Evolutionary conservation across 1,140 invertebrate genomes (phyloP), one percentile per base, ranked within the genome.

Genomic region (Linepithema humile): DNA sequence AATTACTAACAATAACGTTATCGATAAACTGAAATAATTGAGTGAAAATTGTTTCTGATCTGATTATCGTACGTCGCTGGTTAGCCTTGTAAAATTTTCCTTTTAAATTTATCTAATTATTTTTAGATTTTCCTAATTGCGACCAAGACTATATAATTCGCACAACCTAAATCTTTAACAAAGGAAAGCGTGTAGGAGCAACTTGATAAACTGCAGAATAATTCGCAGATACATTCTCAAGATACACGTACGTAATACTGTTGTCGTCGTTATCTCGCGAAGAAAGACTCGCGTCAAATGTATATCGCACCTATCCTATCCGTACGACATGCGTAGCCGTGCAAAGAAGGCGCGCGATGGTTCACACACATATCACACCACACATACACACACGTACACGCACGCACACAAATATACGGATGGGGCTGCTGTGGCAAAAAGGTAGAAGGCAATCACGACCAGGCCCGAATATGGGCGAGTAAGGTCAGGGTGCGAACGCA

Each of bases 401-500:
- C 69, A 78, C 87, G 70, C 85, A 88, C 83, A 85, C 40, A 73
- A 38, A 73, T 82, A 65, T 84, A 73, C 84, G 88, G 83, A 88
- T 87, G 88, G 86, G 80, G 89, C 86, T 84, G 85, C 87, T 48
- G 82, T 87, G 23, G 87, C 90, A 92, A 92, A 93, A 94, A 93
- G 80, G 88, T 88, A 90, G 88, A 89, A 93, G 89, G 91, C 89
- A 93, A 93, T 93, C 92, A 92, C 91, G 90, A 89, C 67, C 88
- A 90, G 85, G 83, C 92, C 91, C 90, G 91, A 89, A 94, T 92
- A 93, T 92, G 90, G 88, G 88, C 88, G 89, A 91, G 92, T 92
- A 93, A 93, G 92, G 92, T 94, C 92, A 94, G 93, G 93, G 91
- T 91, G 90, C 89, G 91, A 88, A 80, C 85, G 85, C 84, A 87